Base-by-base conservation (phyloP, 2,888 invertebrate genomes). In the Hypolimnas misippus region DNA sequence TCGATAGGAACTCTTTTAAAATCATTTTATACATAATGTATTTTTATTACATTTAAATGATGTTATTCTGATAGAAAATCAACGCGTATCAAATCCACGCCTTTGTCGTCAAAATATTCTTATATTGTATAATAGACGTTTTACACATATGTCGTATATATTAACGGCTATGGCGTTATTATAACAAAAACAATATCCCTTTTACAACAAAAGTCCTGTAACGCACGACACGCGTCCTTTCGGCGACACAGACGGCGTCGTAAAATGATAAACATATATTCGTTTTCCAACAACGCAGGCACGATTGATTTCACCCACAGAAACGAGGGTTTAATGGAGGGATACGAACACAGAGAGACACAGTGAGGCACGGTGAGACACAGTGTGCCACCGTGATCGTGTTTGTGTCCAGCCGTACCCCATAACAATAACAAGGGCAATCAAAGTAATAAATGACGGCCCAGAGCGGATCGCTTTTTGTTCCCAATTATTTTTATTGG, bases 401-500 rank as follows among this genome's bases (percentile, higher is more conserved):
- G 74, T 68, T 76, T 76, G 74, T 77, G 75, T 73, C 73, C 78
- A 58, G 67, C 73, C 70, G 73, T 72, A 72, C 70, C 74, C 77
- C 77, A 81, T 82, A 83, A 84, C 83, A 84, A 85, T 86, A 89
- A 87, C 87, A 78, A 83, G 87, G 83, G 83, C 78, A 84, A 88
- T 89, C 85, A 86, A 84, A 84, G 84, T 88, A 84, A 88, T 84
- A 87, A 87, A 88, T 84, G 86, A 76, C 81, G 79, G 81, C 74
- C 76, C 79, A 74, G 78, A 80, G 80, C 82, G 81, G 79, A 85
- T 84, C 79, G 83, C 77, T 84, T 86, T 87, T 88, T 85, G 84
- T 84, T 78, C 75, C 80, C 87, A 87, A 88, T 89, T 88, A 88
- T 87, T 88, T 89, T 88, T 89, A 89, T 88, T 87, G 84, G 82